Evolutionary conservation across 2,888 invertebrate genomes (phyloP).

Genomic region (Luperina nickerlii): DNA sequence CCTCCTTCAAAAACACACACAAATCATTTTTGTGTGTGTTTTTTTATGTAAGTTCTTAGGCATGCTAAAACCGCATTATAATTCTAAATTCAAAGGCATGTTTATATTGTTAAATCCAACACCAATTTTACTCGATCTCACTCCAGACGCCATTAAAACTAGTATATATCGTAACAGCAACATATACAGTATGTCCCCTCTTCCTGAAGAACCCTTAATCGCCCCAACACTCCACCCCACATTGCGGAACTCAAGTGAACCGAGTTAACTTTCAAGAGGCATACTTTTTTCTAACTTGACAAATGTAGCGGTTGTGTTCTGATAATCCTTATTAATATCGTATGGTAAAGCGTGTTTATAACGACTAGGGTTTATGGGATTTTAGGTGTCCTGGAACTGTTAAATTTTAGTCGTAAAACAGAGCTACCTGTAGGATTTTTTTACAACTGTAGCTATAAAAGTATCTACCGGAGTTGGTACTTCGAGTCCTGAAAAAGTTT

Average conservation of each 20-base stretch:
- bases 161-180: slow-evolving; percentile 34
- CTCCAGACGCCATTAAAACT: slow-evolving; percentile 40
- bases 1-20: too few relatives aligned
- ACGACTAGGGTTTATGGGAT: neutral
- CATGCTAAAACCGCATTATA: neutral
- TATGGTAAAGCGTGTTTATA: neutral
- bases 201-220: slow-evolving; percentile 58
- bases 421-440: too few relatives aligned
- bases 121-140: neutral
- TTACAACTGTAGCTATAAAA: too few relatives aligned
- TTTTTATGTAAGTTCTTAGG: neutral
- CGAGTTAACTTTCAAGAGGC: slow-evolving; percentile 55
- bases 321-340: slow-evolving; percentile 18
- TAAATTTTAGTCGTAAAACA: too few relatives aligned
- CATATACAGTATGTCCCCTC: slow-evolving; percentile 33
- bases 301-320: slow-evolving; percentile 9
- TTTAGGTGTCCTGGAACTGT: neutral
- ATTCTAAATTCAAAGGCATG: neutral
- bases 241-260: slow-evolving; percentile 54
- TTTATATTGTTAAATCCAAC: neutral
- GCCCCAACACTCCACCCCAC: slow-evolving; percentile 57
- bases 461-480: neutral
- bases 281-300: slow-evolving; percentile 51
- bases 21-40: neutral
- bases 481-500: neutral